Evolutionary conservation across 2,888 invertebrate species (phyloP).

Genomic region (Stenolophus ochropezus): DNA sequence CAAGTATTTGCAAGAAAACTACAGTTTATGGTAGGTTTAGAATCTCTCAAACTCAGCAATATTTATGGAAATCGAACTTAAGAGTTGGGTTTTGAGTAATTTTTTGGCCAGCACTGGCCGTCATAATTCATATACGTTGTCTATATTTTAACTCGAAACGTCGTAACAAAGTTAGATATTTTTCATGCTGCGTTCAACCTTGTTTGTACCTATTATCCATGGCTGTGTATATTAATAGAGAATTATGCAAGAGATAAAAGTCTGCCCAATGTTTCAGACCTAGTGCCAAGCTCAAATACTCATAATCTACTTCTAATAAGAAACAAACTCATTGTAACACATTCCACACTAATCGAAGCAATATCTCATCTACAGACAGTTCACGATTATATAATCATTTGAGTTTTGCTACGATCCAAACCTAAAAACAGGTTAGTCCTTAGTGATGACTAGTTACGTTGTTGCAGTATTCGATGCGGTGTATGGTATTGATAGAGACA

Average conservation of each 20-base stretch:
- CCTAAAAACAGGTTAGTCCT: not conserved
- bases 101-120: too few relatives aligned
- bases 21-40: too few relatives aligned
- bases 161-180: not conserved
- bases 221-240: constrained; percentile 48
- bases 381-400: not conserved
- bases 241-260: constrained; percentile 56
- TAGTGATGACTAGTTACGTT: not conserved
- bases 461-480: not conserved
- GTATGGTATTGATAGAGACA: not conserved
- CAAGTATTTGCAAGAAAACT: too few relatives aligned
- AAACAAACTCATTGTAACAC: not conserved
- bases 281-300: constrained; percentile 38
- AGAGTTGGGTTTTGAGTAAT: too few relatives aligned
- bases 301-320: not conserved
- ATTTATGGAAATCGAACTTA: too few relatives aligned
- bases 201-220: constrained; percentile 46
- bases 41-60: too few relatives aligned
- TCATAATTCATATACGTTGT: too few relatives aligned
- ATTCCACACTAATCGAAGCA: not conserved
- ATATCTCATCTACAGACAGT: not conserved
- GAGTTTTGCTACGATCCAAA: not conserved
- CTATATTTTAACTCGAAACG: not conserved
- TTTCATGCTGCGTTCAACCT: constrained; percentile 45
- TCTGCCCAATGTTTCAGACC: constrained; percentile 28